Conservation (phyloP, 2,888 invertebrate species). For the Acleris laterana region DNA sequence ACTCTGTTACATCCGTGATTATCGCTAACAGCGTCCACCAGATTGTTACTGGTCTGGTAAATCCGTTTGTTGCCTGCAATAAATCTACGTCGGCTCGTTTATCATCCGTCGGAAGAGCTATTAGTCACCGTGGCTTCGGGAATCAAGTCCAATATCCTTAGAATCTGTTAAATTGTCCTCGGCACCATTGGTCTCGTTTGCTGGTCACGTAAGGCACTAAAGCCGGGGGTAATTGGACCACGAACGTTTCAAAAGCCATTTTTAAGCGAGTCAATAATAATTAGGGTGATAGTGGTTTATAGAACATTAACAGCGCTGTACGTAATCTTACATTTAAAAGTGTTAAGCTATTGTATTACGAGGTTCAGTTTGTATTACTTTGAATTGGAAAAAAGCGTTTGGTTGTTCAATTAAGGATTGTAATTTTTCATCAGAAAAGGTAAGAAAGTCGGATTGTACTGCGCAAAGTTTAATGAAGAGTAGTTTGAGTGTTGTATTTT, state of each 20-base stretch:
- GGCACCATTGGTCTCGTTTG: slow-evolving; percentile 19
- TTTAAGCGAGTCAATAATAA: slow-evolving; percentile 4
- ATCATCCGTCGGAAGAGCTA: slow-evolving; percentile 40
- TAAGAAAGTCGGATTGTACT: too few relatives aligned
- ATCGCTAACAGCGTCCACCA: slow-evolving; percentile 1
- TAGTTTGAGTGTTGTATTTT: too few relatives aligned
- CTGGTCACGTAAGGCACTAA: slow-evolving; percentile 29
- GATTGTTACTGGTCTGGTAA: neutral
- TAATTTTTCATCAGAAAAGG: too few relatives aligned
- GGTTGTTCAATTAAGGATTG: too few relatives aligned
- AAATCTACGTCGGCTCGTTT: slow-evolving; percentile 39
- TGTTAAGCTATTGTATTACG: too few relatives aligned
- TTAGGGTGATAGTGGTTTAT: slow-evolving; percentile 1
- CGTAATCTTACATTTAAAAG: too few relatives aligned
- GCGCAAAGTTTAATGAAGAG: too few relatives aligned
- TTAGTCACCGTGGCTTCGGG: slow-evolving; percentile 40
- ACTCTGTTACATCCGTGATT: neutral
- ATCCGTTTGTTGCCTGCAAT: slow-evolving; percentile 24
- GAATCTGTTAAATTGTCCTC: slow-evolving; percentile 29
- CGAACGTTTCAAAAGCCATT: slow-evolving; percentile 8
- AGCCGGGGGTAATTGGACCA: slow-evolving; percentile 18
- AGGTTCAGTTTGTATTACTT: too few relatives aligned
- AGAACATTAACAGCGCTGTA: too few relatives aligned
- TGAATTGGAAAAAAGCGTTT: too few relatives aligned
- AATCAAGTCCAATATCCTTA: slow-evolving; percentile 35